Percentiles rank a stretch among this genome's conserved stretches.
Evolutionary conservation across 2,888 invertebrate species (phyloP).

Genomic region (Netelia inedita): DNA sequence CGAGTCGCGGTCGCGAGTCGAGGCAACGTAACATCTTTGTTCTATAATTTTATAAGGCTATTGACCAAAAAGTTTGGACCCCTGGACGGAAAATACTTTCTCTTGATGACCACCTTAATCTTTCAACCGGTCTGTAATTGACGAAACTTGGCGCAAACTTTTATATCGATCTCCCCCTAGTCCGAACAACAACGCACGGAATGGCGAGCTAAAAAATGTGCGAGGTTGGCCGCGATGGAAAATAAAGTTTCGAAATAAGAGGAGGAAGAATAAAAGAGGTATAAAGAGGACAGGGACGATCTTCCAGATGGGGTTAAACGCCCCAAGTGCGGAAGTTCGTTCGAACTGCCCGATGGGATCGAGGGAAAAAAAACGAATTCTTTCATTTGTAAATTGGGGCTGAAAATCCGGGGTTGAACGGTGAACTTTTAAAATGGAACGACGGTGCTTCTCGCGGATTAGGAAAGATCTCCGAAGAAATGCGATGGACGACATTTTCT

Average conservation of each 20-base stretch:
- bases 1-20: neutral
- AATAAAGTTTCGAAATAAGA: slow-evolving; percentile 33
- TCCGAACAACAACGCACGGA: slow-evolving; percentile 36
- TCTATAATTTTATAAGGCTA: neutral
- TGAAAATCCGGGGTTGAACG: slow-evolving; percentile 59
- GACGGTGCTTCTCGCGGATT: slow-evolving; percentile 30
- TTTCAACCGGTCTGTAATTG: neutral
- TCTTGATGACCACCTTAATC: neutral
- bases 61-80: neutral
- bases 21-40: neutral
- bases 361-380: slow-evolving; percentile 45
- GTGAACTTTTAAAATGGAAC: slow-evolving; percentile 61
- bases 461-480: slow-evolving; percentile 38
- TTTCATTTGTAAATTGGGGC: slow-evolving; percentile 65
- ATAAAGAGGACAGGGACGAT: slow-evolving; percentile 46
- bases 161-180: neutral
- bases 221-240: slow-evolving; percentile 55
- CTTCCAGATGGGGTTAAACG: slow-evolving; percentile 48
- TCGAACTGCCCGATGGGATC: slow-evolving; percentile 2
- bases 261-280: slow-evolving; percentile 48
- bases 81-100: neutral
- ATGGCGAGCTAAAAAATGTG: slow-evolving; percentile 64
- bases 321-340: slow-evolving; percentile 46
- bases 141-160: slow-evolving; percentile 29
- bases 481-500: slow-evolving; percentile 31